Percentiles rank a stretch among this genome's conserved stretches.
These are phyloP conservation scores for Saccostrea cuccullata DNA, from an alignment of 1,140 invertebrate species.

Conservation along the genomic window DNA sequence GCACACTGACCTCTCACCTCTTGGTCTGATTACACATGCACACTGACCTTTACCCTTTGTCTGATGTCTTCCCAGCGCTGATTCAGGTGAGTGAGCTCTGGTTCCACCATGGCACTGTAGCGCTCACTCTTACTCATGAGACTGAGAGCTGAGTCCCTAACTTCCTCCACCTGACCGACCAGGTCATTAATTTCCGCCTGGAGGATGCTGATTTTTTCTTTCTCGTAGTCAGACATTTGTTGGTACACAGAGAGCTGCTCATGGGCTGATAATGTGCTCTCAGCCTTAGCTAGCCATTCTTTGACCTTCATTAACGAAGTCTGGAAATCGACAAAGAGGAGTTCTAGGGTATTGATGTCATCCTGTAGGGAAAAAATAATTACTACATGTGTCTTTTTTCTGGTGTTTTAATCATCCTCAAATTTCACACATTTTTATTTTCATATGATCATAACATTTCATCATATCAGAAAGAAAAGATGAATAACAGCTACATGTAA, in stretches of 20 bases:
- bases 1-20: constrained; percentile 3
- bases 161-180: constrained; percentile 73
- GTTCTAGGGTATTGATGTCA: constrained; percentile 67
- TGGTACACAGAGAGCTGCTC: constrained; percentile 78
- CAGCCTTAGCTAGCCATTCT: constrained; percentile 75
- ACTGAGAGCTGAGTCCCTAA: constrained; percentile 76
- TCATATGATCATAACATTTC: no score
- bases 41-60: constrained; percentile 75
- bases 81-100: constrained; percentile 79
- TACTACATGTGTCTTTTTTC: no score
- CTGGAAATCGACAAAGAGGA: constrained; percentile 73
- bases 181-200: constrained; percentile 71
- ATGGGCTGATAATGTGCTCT: constrained; percentile 64
- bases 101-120: constrained; percentile 77
- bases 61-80: constrained; percentile 79
- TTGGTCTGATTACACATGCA: constrained; percentile 29
- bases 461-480: no score
- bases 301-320: constrained; percentile 73
- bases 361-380: constrained; percentile 59
- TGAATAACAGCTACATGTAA: no score
- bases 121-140: constrained; percentile 75
- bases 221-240: constrained; percentile 67
- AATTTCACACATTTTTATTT: no score
- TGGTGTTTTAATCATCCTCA: no score
- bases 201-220: constrained; percentile 69